phyloP scores from a whole-genome alignment of 1,140 invertebrate species.

The Drosophila micromelanica region DNA sequence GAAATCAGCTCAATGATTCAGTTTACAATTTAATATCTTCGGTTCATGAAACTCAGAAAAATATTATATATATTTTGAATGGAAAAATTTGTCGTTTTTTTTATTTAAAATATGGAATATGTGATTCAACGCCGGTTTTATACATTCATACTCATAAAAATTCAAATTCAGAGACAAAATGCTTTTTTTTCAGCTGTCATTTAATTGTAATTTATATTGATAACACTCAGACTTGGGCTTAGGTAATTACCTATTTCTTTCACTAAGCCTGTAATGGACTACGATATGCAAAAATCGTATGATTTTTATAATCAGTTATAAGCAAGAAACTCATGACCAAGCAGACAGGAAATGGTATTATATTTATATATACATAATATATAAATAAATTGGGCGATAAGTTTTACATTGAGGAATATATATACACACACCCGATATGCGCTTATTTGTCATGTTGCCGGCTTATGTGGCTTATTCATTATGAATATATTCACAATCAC shows the following conservation, averaged over 20 bases:
- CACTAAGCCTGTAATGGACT: constrained; percentile 16
- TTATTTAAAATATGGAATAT: too few relatives aligned
- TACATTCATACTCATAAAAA: too few relatives aligned
- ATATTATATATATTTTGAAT: too few relatives aligned
- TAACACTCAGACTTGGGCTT: not conserved
- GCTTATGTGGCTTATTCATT: constrained; percentile 28
- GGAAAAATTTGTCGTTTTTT: too few relatives aligned
- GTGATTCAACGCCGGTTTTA: too few relatives aligned
- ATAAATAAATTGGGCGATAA: constrained; percentile 36
- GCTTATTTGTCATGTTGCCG: constrained; percentile 12
- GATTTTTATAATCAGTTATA: constrained; percentile 29
- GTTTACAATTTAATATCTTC: too few relatives aligned
- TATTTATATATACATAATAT: constrained; percentile 9
- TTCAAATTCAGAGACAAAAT: too few relatives aligned
- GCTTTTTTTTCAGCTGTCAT: too few relatives aligned
- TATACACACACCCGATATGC: constrained; percentile 12
- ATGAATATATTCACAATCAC: constrained; percentile 10
- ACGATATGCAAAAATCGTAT: constrained; percentile 26
- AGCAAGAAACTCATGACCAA: constrained; percentile 26
- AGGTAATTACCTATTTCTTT: constrained; percentile 11
- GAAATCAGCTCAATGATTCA: too few relatives aligned
- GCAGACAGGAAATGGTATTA: constrained; percentile 28
- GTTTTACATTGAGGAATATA: constrained; percentile 8
- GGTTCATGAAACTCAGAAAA: too few relatives aligned
- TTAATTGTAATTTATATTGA: too few relatives aligned